Percentiles rank a stretch among this genome's conserved stretches.
Conservation (phyloP, 53 echinoderm and acorn worm species). For the Zoroaster sp. region DNA sequence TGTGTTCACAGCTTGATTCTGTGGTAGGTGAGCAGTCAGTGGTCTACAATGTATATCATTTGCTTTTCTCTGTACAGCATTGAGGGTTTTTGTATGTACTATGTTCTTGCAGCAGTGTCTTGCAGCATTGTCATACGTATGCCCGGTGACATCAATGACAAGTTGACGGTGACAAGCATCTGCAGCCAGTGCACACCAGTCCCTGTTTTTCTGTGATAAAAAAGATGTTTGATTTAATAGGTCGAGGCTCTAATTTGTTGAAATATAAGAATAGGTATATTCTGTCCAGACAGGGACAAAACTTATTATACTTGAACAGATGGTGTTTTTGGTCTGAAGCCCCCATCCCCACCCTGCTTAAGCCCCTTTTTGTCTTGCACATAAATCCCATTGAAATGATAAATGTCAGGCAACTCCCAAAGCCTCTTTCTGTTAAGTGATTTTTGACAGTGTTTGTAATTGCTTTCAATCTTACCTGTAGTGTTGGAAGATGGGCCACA, state of each 20-base stretch:
- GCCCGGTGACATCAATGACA: not conserved
- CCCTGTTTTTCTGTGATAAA: not conserved
- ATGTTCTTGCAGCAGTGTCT: not conserved
- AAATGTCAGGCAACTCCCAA: not conserved
- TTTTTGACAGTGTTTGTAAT: too few relatives aligned
- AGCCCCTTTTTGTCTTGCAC: not conserved
- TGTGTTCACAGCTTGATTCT: not conserved
- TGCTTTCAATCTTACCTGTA: not conserved
- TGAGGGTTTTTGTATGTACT: not conserved
- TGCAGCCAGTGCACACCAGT: constrained; percentile 31
- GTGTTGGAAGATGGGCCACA: constrained; percentile 56
- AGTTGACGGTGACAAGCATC: constrained; percentile 45
- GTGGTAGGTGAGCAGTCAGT: not conserved
- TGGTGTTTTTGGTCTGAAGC: too few relatives aligned
- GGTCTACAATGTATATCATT: too few relatives aligned
- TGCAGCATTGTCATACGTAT: not conserved
- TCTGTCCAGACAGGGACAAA: too few relatives aligned
- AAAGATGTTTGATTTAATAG: too few relatives aligned
- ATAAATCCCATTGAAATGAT: not conserved
- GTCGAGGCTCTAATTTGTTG: not conserved
- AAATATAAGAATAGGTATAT: too few relatives aligned
- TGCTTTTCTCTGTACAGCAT: not conserved
- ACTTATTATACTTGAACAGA: too few relatives aligned
- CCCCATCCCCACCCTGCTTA: not conserved
- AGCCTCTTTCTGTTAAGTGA: too few relatives aligned